These are phyloP conservation scores for Telenomus remus DNA, from an alignment of 1,140 invertebrate genomes.

Conservation along the genomic window DNA sequence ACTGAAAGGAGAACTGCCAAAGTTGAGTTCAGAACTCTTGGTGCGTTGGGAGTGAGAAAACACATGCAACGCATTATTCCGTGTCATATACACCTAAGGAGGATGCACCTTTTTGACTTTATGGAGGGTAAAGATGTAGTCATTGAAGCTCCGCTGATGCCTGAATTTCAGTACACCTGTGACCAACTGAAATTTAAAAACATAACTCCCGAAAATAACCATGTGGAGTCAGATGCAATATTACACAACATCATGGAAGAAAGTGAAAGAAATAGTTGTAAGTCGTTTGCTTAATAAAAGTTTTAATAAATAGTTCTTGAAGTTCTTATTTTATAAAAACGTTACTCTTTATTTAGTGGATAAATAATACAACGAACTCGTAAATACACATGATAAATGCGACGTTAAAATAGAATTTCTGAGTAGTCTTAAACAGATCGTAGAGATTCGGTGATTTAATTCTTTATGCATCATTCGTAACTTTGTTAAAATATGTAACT, in stretches of 20 bases:
- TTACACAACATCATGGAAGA: not conserved
- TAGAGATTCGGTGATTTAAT: too few relatives aligned
- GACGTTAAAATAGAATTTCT: too few relatives aligned
- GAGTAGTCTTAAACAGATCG: too few relatives aligned
- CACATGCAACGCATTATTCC: conserved; percentile 66
- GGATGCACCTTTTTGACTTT: conserved; percentile 57
- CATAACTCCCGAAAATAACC: conserved; percentile 4
- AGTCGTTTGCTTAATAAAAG: too few relatives aligned
- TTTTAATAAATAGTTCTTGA: too few relatives aligned
- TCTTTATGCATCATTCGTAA: too few relatives aligned
- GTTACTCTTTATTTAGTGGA: not conserved
- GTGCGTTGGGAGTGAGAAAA: conserved; percentile 36
- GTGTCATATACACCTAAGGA: conserved; percentile 68
- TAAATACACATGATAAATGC: too few relatives aligned
- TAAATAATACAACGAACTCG: too few relatives aligned
- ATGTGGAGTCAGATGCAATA: not conserved
- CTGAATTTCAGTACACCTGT: conserved; percentile 71
- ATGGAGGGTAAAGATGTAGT: conserved; percentile 47
- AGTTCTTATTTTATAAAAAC: too few relatives aligned
- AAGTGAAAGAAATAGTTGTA: too few relatives aligned
- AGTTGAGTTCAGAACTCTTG: conserved; percentile 56
- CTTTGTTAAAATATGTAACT: too few relatives aligned
- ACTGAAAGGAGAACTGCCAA: conserved; percentile 42
- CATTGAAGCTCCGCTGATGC: conserved; percentile 66
- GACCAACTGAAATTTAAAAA: conserved; percentile 48